A percentile compares a stretch with the other conserved stretches of the same genome.
Conservation (phyloP, 2,888 invertebrate species). For the Aricia artaxerxes region DNA sequence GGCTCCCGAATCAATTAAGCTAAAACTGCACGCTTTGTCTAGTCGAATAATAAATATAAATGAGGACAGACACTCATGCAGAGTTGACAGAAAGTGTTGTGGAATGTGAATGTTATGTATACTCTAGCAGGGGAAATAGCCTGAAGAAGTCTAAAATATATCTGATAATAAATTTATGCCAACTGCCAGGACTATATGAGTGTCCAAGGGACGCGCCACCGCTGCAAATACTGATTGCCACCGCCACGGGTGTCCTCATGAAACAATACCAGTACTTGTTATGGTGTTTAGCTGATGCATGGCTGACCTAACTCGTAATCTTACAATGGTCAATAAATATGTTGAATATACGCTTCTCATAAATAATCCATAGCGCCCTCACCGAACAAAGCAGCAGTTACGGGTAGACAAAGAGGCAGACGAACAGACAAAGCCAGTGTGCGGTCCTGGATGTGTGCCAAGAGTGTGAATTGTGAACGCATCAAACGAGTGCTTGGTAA, state of each 20-base stretch:
- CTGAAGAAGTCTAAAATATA: too few species aligned
- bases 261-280: not conserved
- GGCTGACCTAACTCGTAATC: not conserved
- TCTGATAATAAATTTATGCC: not conserved
- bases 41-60: constrained; percentile 20
- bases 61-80: not conserved
- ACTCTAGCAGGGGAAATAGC: too few species aligned
- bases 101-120: not conserved
- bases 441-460: constrained; percentile 59
- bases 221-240: not conserved
- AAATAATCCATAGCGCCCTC: constrained; percentile 43
- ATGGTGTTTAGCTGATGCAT: not conserved
- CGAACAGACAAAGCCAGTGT: constrained; percentile 57
- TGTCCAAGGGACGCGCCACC: not conserved
- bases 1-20: constrained; percentile 29
- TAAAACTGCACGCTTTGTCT: constrained; percentile 14
- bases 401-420: constrained; percentile 64
- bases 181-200: not conserved
- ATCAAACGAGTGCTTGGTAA: constrained; percentile 43
- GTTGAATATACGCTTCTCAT: constrained; percentile 36
- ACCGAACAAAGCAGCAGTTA: constrained; percentile 44
- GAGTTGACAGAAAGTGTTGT: not conserved
- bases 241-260: not conserved
- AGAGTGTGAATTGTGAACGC: constrained; percentile 45
- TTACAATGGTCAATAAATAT: constrained; percentile 19